Evolutionary conservation across 2,113 vertebrate genomes (phyloP), one percentile per base, ranked within the genome.

Genomic region (Rhinoptilus africanus): DNA sequence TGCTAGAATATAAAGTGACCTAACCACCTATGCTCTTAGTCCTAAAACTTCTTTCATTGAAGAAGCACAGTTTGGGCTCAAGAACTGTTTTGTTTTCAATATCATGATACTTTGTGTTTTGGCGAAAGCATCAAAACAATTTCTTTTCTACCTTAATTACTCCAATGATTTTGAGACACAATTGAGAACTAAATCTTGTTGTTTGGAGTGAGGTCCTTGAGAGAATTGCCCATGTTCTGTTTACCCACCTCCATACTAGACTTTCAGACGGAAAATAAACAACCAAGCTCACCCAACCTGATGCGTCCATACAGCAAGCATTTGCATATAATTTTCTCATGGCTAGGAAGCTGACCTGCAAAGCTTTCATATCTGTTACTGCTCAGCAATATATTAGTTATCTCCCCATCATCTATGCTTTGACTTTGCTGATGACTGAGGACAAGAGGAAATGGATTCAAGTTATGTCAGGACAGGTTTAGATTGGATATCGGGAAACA

Each of bases 181-280:
- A 14, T 15, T 47, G 21, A 60, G 28, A 88, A 51, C 3, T 14
- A 69, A 35, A 68, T 13, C 13, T 62, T 62, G 5, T 22, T 77
- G 7, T 14, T 62, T 16, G 10, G 20, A 19, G 3, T 80, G 39
- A 68, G 2, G 18, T 16, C 11, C 16, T 77, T 32, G 22, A 72
- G 17, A 13, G 1, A 7, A 27, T 13, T 22, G 4, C 4, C 30
- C 6, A 1, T 43, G 7, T 39, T 48, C 32, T 67, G 8, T 20
- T n/a, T 32, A 35, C 5, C 23, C 35, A 39, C 21, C 8, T 53
- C 27, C 37, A 0, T 48, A 30, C 4, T 19, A 50, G 6, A 14
- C 20, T 56, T 18, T 7, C 48, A 35, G 21, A 13, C 2, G 35
- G 30, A 48, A 75, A 43, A 47, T 5, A 63, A 63, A 37, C 12